Conservation (phyloP, 2,113 vertebrate genomes). For the Periophthalmodon schlosseri region DNA sequence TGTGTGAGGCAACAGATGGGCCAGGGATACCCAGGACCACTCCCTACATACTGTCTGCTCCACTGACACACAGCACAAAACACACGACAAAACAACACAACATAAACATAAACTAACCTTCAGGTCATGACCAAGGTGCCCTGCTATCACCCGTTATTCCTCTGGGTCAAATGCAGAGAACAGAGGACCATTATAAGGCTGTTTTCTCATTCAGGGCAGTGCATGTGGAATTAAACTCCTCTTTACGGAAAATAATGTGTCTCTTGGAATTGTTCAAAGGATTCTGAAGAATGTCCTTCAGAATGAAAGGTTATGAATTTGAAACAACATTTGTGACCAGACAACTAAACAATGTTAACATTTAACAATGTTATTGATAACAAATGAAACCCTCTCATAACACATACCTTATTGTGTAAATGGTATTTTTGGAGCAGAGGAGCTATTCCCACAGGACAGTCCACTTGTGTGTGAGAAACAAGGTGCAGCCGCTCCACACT, state of each 20-base stretch:
- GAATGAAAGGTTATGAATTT: not conserved
- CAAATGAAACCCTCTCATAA: not conserved
- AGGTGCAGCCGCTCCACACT: not conserved
- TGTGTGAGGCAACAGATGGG: conserved; percentile 14
- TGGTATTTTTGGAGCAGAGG: not conserved
- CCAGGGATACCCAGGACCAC: conserved; percentile 38
- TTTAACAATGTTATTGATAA: not conserved
- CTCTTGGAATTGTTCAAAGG: not conserved
- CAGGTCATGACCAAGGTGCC: not conserved
- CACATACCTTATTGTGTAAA: not conserved
- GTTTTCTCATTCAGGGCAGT: not conserved
- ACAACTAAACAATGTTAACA: too few relatives aligned
- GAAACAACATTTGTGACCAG: not conserved
- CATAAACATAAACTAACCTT: not conserved
- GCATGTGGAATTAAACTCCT: not conserved
- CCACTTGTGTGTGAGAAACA: conserved; percentile 2
- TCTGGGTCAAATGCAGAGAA: not conserved
- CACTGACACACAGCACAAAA: conserved; percentile 47
- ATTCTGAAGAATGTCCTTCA: not conserved
- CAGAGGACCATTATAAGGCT: not conserved
- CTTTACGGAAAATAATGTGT: not conserved
- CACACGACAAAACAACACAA: not conserved
- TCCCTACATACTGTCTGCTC: conserved; percentile 34
- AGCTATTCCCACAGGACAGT: not conserved
- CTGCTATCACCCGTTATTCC: not conserved